Percentiles rank a stretch among this genome's conserved stretches.
Conservation (phyloP, 2,113 vertebrate species). For the Cyrtonyx montezumae region DNA sequence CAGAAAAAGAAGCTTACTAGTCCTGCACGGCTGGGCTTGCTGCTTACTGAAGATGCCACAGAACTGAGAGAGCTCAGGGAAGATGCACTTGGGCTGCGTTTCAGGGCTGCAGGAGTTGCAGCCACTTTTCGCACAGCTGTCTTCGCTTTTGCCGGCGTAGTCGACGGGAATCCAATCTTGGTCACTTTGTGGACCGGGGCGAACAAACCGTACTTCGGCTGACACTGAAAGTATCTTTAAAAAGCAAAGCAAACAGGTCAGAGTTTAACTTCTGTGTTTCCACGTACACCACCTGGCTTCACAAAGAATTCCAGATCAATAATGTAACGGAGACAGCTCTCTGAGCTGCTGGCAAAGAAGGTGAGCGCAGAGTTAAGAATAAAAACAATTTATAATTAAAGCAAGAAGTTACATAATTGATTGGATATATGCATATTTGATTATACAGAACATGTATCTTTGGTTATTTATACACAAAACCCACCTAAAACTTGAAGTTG, state of each 20-base stretch:
- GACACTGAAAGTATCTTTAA: conserved; percentile 96
- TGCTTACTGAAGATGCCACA: conserved; percentile 94
- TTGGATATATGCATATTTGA: background rate
- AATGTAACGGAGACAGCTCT: background rate
- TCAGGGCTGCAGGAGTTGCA: conserved; percentile 83
- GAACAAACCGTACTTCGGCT: conserved; percentile 96
- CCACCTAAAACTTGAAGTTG: background rate
- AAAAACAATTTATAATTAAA: background rate
- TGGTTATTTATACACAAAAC: background rate
- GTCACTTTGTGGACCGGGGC: conserved; percentile 98
- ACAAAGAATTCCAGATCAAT: no score
- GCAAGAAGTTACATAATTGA: background rate
- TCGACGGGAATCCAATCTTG: conserved; percentile 96
- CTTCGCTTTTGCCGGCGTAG: conserved; percentile 95
- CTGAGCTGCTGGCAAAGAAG: background rate
- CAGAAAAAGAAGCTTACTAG: conserved; percentile 84
- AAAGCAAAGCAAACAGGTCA: background rate
- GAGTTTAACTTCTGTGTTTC: background rate
- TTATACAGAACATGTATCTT: background rate
- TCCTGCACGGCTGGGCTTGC: conserved; percentile 95
- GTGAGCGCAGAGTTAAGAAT: background rate
- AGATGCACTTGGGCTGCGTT: conserved; percentile 94
- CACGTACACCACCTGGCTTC: fast-evolving
- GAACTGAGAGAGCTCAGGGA: conserved; percentile 97
- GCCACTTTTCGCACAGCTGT: conserved; percentile 85